Percentiles rank a stretch among this genome's conserved stretches.
Evolutionary conservation across 2,888 invertebrate genomes (phyloP).

Genomic region (Drosophila kuntzei): DNA sequence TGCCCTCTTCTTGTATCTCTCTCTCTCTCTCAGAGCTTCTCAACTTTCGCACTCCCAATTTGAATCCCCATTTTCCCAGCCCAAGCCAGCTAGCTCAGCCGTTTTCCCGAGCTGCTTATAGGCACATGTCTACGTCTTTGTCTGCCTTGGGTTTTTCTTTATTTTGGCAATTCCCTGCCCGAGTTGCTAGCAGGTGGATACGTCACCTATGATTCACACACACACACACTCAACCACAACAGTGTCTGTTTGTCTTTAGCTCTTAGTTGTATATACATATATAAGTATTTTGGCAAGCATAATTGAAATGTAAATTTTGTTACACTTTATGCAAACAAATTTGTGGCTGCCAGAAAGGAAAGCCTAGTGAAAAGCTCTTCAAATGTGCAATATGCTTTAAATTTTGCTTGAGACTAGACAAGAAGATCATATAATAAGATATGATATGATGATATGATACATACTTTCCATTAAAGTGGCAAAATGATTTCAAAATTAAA

Average conservation of each 20-base stretch:
- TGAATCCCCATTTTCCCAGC: background rate
- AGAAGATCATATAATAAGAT: background rate
- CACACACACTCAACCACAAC: slow-evolving; percentile 10
- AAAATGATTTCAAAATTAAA: background rate
- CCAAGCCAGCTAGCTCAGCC: slow-evolving; percentile 21
- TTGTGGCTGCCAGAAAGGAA: slow-evolving; percentile 42
- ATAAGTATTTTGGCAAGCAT: slow-evolving; percentile 53
- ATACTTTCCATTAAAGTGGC: background rate
- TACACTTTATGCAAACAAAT: slow-evolving; percentile 52
- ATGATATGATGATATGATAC: slow-evolving; percentile 2
- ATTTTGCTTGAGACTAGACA: background rate
- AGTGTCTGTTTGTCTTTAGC: slow-evolving; percentile 35
- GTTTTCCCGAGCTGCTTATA: slow-evolving; percentile 20
- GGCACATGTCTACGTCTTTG: slow-evolving; percentile 25
- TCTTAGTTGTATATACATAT: slow-evolving; percentile 34
- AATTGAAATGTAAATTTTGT: slow-evolving; percentile 76
- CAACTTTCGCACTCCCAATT: background rate
- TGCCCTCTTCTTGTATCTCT: slow-evolving; percentile 16
- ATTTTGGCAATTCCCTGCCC: slow-evolving; percentile 22
- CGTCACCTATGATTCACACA: slow-evolving; percentile 52
- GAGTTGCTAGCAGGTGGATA: slow-evolving; percentile 35
- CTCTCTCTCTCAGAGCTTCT: background rate
- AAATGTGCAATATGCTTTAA: slow-evolving; percentile 16
- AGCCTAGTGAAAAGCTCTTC: slow-evolving; percentile 21
- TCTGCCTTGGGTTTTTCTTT: slow-evolving; percentile 10